phyloP scores from a whole-genome alignment of 2,888 invertebrate genomes.

The Acanthosepion esculentum region DNA sequence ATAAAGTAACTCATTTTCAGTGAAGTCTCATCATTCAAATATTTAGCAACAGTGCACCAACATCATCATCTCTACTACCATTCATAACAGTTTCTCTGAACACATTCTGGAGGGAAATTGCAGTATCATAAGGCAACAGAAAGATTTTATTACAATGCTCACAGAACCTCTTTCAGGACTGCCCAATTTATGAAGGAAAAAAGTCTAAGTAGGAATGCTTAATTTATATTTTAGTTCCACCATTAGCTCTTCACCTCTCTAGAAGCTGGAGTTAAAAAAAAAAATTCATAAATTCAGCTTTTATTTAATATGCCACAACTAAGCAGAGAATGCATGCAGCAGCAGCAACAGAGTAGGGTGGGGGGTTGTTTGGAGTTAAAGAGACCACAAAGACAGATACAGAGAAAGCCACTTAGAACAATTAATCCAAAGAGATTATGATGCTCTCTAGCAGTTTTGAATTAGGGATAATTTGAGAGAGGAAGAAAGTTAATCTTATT shows the following conservation, averaged over 20 bases:
- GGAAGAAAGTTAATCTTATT: slow-evolving; percentile 14
- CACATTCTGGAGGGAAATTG: slow-evolving; percentile 43
- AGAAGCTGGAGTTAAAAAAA: neutral
- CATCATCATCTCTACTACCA: slow-evolving; percentile 35
- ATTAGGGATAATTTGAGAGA: neutral
- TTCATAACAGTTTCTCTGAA: neutral
- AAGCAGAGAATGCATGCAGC: neutral
- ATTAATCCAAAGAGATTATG: neutral
- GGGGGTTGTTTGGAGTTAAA: neutral
- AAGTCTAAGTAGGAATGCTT: neutral
- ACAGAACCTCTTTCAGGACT: neutral
- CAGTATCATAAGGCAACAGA: slow-evolving; percentile 41
- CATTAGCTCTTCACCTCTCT: neutral
- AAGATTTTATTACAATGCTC: neutral
- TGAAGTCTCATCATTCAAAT: slow-evolving; percentile 37
- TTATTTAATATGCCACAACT: neutral
- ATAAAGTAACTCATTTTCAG: slow-evolving; percentile 15
- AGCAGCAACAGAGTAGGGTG: neutral
- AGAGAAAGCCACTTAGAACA: neutral
- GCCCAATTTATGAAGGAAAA: neutral
- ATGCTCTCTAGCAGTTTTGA: neutral
- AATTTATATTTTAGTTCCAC: neutral
- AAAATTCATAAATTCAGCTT: neutral
- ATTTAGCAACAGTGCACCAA: slow-evolving; percentile 46
- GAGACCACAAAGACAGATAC: neutral